Base-by-base conservation (phyloP, 1,140 invertebrate genomes). In the Achatina immaculata region DNA sequence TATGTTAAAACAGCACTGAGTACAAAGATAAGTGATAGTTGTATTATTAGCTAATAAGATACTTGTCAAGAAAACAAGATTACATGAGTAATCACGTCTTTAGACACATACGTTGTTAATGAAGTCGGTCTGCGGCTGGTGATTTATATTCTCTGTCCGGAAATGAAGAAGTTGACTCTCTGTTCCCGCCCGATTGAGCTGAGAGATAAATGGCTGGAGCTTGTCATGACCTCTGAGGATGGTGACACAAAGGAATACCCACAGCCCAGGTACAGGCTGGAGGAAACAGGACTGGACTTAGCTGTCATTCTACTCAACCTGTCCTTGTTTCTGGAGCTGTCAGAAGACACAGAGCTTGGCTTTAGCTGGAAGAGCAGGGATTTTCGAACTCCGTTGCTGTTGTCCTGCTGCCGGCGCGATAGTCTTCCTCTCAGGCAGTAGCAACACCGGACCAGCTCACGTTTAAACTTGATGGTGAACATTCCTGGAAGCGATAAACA, bases 381-480 rank as follows among this genome's bases (percentile, higher is more conserved):
- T 43, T 51, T 43, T 9, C 69, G 58, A n/a, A 78, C 14, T 4
- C 78, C 79, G 43, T 69, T 45, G 55, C 66, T 78, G 36, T 83
- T 55, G 9, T 71, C 28, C 0, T 38, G 34, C 34, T 28, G 21
- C 0, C 66, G 66, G 28, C 81, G 75, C 21, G 58, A 28, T 48
- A 78, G 69, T 21, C 42, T 66, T 3, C 78, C 75, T 48, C 68
- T 66, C 28, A 84, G 78, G 74, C 86, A 87, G 80, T 84, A 88
- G 83, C 88, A 89, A 65, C 88, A 89, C 43, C 87, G 83, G 34
- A 83, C 78, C 62, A 89, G 86, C 80, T 89, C 87, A 74, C 87
- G 78, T 80, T 88, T 89, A 79, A 89, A 89, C 79, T 89, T 89
- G 43, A 89, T 89, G 38, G 88, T 88, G 78, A 89, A 89, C 84